Evolutionary conservation across 2,797 vertebrate species (phyloP), one percentile per base, ranked within the genome.

Genomic region (Ceryle rudis): DNA sequence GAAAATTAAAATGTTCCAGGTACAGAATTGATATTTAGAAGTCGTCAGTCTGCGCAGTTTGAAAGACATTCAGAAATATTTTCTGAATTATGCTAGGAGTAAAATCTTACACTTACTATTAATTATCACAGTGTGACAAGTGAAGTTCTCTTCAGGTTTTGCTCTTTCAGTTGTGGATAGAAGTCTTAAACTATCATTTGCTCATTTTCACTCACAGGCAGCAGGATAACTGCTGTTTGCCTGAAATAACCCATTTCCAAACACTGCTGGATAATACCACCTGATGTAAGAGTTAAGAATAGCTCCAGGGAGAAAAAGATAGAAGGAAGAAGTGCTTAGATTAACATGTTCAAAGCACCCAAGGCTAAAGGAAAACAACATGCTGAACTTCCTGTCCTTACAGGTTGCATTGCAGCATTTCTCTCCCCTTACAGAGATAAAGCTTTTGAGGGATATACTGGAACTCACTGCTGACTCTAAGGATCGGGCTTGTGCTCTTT

Each of bases 1-100:
- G 67, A 79, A 92, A 87, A 89, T 71, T 47, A 49, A 89, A 93
- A 70, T 70, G 74, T 85, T 91, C 39, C 46, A 80, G 64, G 77
- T 35, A 80, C 2, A 2, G 35, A 73, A 91, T 26, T 80, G 46
- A 42, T 85, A 92, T 82, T 93, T 86, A 89, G 71, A 92, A 71
- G 67, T 93, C 83, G 79, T n/a, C 16, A 35, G 10, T 25, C 47
- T 71, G 55, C 57, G 64, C 26, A 51, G 25, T 81, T 70, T 77
- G 46, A 92, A 92, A 86, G 54, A 72, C 15, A 33, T 46, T 84
- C 78, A 85, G 58, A 84, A 91, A 87, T 77, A 55, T 70, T 91
- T 89, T 92, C 81, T 85, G 39, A 89, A 55, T 70, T 60, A 73
- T 0, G 0, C 55, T 33, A 58, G 52, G 26, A 69, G 51, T 81